Base-by-base conservation (phyloP, 2,888 invertebrate genomes). In the Coleophora flavipennella region DNA sequence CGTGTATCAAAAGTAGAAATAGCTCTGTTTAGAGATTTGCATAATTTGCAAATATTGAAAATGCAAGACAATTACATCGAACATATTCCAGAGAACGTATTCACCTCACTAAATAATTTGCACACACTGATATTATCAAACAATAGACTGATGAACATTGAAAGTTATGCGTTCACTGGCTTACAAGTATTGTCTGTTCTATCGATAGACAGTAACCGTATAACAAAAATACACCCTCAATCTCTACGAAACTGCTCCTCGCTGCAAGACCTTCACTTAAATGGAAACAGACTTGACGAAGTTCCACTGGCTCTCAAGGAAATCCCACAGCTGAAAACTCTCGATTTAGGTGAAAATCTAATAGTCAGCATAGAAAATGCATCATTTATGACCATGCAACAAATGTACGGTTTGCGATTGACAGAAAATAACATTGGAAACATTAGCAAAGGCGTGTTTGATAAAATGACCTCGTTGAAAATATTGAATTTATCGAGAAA, bases 311-410 rank as follows among this genome's bases (percentile, higher is more conserved):
- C 92, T 34, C 76, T 94, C 36, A 88, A 87, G 62, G 90, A 90
- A 67, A 90, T 94, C 53, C 91, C 91, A 34, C 88, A 91, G 60
- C 75, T 96, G 43, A 91, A 91, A 71, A 91, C 92, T 13, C 81
- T 96, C 45, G 94, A 95, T 74, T 86, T 96, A 51, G 94, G 93
- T 25, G 93, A 94, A 77, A 96, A 96, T 76, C 89, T 91, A 61
- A 92, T 96, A 57, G 88, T 90, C 38, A 87, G 88, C 52, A 88
- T 96, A 55, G 91, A 89, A 55, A 92, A 92, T 65, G 89, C 91
- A 41, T 92, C 93, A n/a, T 92, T 95, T 62, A 88, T 89, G 67
- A 89, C 91, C 51, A 88, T 95, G 87, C 88, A 89, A 55, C 91
- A 92, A 61, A 88, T 96, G 67, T 92, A 92, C 61, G 92, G 93